A percentile compares a stretch with the other conserved stretches of the same genome.
Conservation (phyloP, 2,797 vertebrate genomes). For the Ptychobarbus kaznakovi region DNA sequence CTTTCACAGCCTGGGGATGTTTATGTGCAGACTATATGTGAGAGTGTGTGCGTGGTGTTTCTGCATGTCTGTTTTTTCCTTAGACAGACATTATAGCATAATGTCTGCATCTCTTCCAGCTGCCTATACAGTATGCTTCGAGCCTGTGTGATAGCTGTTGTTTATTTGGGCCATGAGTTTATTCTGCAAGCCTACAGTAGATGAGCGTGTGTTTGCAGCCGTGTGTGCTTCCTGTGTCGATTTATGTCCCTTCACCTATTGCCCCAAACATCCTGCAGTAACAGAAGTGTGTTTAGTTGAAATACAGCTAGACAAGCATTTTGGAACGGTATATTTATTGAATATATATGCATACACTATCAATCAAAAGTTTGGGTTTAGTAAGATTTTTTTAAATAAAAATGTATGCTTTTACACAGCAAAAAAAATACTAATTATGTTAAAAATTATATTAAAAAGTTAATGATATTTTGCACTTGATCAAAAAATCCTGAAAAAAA, state of each 20-base stretch:
- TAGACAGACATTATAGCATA: not conserved
- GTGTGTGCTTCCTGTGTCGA: constrained; percentile 34
- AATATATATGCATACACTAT: not conserved
- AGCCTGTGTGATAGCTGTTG: constrained; percentile 11
- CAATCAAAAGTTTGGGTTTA: not conserved
- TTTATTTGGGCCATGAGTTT: constrained; percentile 25
- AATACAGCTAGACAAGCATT: not conserved
- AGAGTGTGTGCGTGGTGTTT: not conserved
- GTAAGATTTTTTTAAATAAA: not conserved
- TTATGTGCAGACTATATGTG: constrained; percentile 14
- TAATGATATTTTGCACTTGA: too few species aligned
- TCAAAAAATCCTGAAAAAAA: too few species aligned
- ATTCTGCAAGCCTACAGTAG: constrained; percentile 9
- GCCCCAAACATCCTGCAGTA: constrained; percentile 29
- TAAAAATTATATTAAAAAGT: too few species aligned
- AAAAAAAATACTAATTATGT: not conserved
- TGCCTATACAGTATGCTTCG: not conserved
- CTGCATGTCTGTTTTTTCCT: constrained; percentile 35
- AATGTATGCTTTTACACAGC: not conserved
- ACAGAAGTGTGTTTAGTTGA: not conserved
- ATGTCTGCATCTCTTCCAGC: not conserved
- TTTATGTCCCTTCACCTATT: not conserved
- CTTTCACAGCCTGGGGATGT: constrained; percentile 6
- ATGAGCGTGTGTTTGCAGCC: not conserved
- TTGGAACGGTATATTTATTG: not conserved